A percentile compares a stretch with the other conserved stretches of the same genome.
phyloP scores from a whole-genome alignment of 2,888 invertebrate genomes.

The Lepidocyrtoides sp. region DNA sequence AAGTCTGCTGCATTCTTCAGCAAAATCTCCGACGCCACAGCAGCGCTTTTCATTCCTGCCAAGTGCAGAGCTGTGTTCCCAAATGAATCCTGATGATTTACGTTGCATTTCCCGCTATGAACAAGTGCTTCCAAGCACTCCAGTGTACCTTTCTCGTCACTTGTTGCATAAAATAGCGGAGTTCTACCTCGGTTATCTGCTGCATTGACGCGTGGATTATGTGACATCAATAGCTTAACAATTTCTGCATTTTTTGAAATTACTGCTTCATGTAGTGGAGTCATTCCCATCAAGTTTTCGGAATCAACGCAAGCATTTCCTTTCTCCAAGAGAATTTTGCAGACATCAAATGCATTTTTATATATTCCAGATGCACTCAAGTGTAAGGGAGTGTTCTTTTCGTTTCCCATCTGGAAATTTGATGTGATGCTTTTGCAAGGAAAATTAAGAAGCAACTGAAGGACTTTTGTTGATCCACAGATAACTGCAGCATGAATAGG shows the following conservation, averaged over 20 bases:
- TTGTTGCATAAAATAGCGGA: constrained; percentile 92
- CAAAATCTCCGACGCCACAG: constrained; percentile 91
- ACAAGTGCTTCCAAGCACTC: constrained; percentile 1
- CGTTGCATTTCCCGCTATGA: constrained; percentile 26
- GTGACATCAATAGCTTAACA: constrained; percentile 90
- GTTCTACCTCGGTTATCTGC: constrained; percentile 92
- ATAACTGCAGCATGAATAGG: constrained; percentile 94
- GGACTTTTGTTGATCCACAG: constrained; percentile 90
- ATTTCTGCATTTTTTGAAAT: constrained; percentile 90
- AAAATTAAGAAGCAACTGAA: constrained; percentile 89
- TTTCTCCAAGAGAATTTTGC: constrained; percentile 90
- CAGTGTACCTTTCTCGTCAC: constrained; percentile 86
- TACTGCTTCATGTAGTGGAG: constrained; percentile 94
- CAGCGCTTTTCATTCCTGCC: constrained; percentile 94
- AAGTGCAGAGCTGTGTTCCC: constrained; percentile 95
- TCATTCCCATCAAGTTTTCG: constrained; percentile 87
- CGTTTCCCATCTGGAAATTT: constrained; percentile 32
- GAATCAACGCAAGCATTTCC: constrained; percentile 91
- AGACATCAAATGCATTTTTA: constrained; percentile 89
- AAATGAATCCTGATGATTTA: constrained; percentile 89
- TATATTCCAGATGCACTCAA: constrained; percentile 96
- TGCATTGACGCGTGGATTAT: constrained; percentile 90
- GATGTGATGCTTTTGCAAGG: not conserved
- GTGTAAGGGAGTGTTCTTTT: constrained; percentile 93
- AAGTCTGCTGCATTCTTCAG: constrained; percentile 93